A percentile compares a stretch with the other conserved stretches of the same genome.
Evolutionary conservation across 1,140 invertebrate species (phyloP).

Genomic region (Odontomachus brunneus): DNA sequence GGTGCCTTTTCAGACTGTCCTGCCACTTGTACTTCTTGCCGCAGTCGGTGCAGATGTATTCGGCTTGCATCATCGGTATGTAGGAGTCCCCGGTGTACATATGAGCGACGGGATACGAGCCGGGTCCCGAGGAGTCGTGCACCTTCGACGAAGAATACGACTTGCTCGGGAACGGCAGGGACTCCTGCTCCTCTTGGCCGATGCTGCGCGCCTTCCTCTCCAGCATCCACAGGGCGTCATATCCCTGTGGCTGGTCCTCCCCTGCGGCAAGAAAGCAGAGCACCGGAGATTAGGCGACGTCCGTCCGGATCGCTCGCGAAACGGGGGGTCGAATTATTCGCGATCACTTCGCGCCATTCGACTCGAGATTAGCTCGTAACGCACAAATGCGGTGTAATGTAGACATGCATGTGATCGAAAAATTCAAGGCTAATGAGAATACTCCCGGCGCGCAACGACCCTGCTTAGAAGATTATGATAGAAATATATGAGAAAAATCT

Average conservation of each 20-base stretch:
- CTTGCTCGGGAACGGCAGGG: not conserved
- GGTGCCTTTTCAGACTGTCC: constrained; percentile 85
- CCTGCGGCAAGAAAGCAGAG: constrained; percentile 64
- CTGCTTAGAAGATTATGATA: too few relatives aligned
- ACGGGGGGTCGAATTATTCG: not conserved
- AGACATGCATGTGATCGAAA: constrained; percentile 33
- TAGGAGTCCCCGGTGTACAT: constrained; percentile 50
- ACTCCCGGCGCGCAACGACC: not conserved
- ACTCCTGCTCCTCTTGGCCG: constrained; percentile 19
- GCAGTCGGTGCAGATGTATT: constrained; percentile 78
- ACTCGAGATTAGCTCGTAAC: not conserved
- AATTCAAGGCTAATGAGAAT: not conserved
- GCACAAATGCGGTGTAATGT: not conserved
- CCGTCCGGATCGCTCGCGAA: constrained; percentile 5
- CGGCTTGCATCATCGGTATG: constrained; percentile 45
- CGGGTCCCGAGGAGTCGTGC: not conserved
- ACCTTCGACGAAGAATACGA: constrained; percentile 11
- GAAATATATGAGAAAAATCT: too few relatives aligned
- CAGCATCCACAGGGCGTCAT: constrained; percentile 69
- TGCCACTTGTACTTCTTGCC: constrained; percentile 85
- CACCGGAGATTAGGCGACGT: constrained; percentile 31
- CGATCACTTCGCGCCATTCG: not conserved
- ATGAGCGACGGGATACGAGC: not conserved
- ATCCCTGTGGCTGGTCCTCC: constrained; percentile 50
- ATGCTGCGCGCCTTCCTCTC: constrained; percentile 68